These are phyloP conservation scores for Xyliphius kryptos DNA, from an alignment of 2,113 vertebrate species.

Conservation along the genomic window DNA sequence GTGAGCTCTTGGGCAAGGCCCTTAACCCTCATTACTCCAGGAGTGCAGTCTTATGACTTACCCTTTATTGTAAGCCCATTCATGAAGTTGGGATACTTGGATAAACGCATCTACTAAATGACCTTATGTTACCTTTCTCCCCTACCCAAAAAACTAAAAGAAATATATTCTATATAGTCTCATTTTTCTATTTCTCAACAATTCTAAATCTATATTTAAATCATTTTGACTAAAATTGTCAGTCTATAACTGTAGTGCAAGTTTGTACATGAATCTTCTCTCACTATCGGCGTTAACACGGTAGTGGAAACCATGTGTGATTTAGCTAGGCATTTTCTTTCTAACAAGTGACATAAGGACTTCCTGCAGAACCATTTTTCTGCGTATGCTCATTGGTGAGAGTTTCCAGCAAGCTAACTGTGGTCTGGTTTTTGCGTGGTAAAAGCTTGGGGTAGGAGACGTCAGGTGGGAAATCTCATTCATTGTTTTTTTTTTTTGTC, in stretches of 20 bases:
- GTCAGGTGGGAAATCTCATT: background rate
- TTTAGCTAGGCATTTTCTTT: background rate
- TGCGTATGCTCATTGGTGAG: background rate
- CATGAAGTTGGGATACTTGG: too few relatives aligned
- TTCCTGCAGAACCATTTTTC: conserved; percentile 7
- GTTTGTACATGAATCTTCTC: background rate
- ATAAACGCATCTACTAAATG: too few relatives aligned
- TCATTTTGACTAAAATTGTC: too few relatives aligned
- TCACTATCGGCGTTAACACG: background rate
- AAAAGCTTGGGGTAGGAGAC: background rate
- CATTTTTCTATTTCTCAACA: too few relatives aligned
- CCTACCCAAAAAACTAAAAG: too few relatives aligned
- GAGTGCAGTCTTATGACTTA: too few relatives aligned
- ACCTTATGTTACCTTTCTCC: too few relatives aligned
- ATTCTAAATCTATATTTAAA: too few relatives aligned
- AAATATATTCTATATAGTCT: too few relatives aligned
- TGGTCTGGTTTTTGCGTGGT: background rate
- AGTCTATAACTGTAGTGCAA: background rate
- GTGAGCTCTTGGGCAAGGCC: too few relatives aligned
- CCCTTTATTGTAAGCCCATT: too few relatives aligned
- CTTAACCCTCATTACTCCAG: too few relatives aligned
- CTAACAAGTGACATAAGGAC: conserved; percentile 21
- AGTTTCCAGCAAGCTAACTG: background rate
- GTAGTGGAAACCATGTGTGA: conserved; percentile 9
- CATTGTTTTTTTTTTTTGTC: background rate